Percentiles rank a stretch among this genome's conserved stretches.
Evolutionary conservation across 2,888 invertebrate species (phyloP).

Genomic region (Polietes domitor): DNA sequence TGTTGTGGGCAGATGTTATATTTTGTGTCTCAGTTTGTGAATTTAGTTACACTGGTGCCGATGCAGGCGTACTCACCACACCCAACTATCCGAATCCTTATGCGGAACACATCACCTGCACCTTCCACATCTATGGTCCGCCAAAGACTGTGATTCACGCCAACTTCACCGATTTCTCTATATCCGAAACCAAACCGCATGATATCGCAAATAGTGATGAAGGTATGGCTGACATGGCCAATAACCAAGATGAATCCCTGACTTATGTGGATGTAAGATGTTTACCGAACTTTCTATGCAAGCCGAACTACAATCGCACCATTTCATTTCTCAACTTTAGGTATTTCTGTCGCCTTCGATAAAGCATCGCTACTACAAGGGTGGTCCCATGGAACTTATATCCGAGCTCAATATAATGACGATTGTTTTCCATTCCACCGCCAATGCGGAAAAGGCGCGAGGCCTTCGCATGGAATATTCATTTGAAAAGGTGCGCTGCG

Average conservation of each 20-base stretch:
- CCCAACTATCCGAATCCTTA: constrained; percentile 89
- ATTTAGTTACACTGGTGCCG: constrained; percentile 82
- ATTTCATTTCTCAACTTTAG: constrained; percentile 55
- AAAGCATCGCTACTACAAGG: constrained; percentile 71
- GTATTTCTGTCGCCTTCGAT: constrained; percentile 69
- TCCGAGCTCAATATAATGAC: constrained; percentile 89
- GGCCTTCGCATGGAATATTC: constrained; percentile 90
- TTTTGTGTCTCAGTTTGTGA: constrained; percentile 83
- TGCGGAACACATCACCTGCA: constrained; percentile 84
- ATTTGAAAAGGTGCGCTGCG: constrained; percentile 85
- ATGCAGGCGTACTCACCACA: constrained; percentile 85
- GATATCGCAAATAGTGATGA: background rate
- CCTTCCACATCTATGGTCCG: constrained; percentile 86
- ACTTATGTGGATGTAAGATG: background rate
- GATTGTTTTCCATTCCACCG: constrained; percentile 85
- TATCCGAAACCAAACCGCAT: constrained; percentile 61
- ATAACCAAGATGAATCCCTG: no score
- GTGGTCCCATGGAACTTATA: constrained; percentile 81
- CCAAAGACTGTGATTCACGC: constrained; percentile 85
- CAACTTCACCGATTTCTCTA: constrained; percentile 84
- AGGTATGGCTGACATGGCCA: background rate
- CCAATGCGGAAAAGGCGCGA: constrained; percentile 81
- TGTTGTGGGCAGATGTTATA: no score
- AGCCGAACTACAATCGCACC: no score
- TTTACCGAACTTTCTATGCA: no score